A percentile compares a stretch with the other conserved stretches of the same genome.
Evolutionary conservation across 2,797 vertebrate genomes (phyloP).

Genomic region (Numenius phaeopus): DNA sequence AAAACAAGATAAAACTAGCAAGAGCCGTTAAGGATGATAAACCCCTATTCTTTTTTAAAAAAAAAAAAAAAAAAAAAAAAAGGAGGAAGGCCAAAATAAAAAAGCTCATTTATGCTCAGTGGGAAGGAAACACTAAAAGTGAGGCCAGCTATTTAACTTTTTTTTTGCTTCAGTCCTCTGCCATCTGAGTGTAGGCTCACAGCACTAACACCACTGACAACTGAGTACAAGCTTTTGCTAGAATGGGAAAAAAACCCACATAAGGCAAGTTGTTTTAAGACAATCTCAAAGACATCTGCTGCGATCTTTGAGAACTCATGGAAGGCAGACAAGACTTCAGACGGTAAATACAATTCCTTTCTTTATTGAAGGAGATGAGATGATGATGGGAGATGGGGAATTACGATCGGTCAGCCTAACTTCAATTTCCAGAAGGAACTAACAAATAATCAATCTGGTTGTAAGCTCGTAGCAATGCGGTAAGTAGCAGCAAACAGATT

Average conservation of each 20-base stretch:
- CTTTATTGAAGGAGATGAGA: neutral
- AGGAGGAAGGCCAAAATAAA: neutral
- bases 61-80: neutral
- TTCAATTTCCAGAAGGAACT: neutral
- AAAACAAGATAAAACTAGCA: conserved; percentile 16
- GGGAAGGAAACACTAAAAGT: neutral
- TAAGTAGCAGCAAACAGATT: neutral
- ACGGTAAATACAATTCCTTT: neutral
- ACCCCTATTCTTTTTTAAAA: neutral
- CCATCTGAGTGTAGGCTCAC: neutral
- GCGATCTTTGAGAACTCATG: neutral
- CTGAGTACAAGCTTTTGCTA: neutral
- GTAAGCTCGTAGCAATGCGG: neutral
- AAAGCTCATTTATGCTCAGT: neutral
- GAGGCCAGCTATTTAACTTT: conserved; percentile 23
- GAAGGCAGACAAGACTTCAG: conserved; percentile 11
- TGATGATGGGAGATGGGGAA: neutral
- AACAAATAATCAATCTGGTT: neutral
- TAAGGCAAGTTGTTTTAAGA: neutral
- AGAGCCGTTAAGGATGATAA: neutral
- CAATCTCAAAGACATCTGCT: conserved; percentile 6
- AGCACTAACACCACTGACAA: neutral
- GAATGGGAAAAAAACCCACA: neutral
- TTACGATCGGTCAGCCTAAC: neutral
- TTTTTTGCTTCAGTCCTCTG: conserved; percentile 6